Conservation (phyloP, 2,113 vertebrate species). For the Leptosomus discolor region DNA sequence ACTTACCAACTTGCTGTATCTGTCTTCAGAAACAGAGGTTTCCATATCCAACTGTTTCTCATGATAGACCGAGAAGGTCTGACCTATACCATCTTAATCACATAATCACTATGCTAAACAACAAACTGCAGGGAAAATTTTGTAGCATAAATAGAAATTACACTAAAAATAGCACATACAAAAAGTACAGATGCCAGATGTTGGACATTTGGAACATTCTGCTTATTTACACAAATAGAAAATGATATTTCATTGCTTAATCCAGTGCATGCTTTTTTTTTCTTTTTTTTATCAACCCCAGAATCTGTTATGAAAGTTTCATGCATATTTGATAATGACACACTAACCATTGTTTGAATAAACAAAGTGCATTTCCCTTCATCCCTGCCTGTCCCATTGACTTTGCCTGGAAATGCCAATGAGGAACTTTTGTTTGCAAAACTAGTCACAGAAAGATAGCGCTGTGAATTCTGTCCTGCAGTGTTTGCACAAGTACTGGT, state of each 20-base stretch:
- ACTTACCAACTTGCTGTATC: neutral
- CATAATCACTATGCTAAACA: neutral
- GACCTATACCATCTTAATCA: neutral
- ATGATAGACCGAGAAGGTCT: neutral
- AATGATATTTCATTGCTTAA: neutral
- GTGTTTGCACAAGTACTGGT: conserved; percentile 8
- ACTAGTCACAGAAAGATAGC: neutral
- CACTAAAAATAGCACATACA: neutral
- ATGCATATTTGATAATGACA: neutral
- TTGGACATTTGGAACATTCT: neutral
- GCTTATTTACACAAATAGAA: neutral
- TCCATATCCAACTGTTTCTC: neutral
- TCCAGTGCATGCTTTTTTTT: neutral
- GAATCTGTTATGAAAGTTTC: neutral
- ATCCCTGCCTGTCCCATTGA: neutral
- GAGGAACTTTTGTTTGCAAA: neutral
- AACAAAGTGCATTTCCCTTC: neutral
- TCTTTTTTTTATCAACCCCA: neutral
- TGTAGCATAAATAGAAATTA: neutral
- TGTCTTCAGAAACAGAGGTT: neutral
- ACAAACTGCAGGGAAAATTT: neutral
- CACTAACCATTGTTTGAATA: neutral
- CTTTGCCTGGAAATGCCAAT: neutral
- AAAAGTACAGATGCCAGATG: neutral
- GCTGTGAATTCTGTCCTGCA: neutral